phyloP scores from a whole-genome alignment of 2,797 vertebrate species.

The Chrosomus eos region DNA sequence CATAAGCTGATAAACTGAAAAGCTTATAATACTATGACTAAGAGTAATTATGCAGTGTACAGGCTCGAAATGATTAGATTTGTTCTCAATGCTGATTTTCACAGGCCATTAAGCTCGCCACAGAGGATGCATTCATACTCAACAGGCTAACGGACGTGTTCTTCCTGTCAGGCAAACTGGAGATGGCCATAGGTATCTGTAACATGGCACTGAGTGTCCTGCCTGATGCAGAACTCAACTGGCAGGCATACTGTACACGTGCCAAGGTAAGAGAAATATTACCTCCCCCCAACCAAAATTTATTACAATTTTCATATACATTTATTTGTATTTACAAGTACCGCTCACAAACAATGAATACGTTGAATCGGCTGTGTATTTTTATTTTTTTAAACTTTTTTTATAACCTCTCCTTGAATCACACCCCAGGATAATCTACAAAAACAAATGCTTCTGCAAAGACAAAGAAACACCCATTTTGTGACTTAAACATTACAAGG shows the following conservation, averaged over 20 bases:
- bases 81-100: conserved; percentile 40
- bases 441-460: conserved; percentile 4
- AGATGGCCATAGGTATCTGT: conserved; percentile 83
- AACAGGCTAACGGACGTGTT: conserved; percentile 82
- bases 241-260: conserved; percentile 84
- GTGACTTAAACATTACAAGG: background rate
- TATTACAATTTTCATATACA: background rate
- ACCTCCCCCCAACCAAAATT: background rate
- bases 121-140: conserved; percentile 75
- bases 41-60: background rate
- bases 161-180: conserved; percentile 81
- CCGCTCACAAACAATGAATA: background rate
- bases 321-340: background rate
- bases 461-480: conserved; percentile 18
- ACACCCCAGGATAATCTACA: conserved; percentile 1
- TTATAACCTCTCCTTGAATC: background rate
- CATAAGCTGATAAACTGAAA: background rate
- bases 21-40: background rate
- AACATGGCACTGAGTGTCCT: conserved; percentile 82
- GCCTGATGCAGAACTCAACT: conserved; percentile 82
- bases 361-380: background rate
- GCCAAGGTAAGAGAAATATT: conserved; percentile 76
- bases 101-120: conserved; percentile 81
- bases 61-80: background rate
- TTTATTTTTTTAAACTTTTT: background rate